Percentiles rank a stretch among this genome's conserved stretches.
phyloP scores from a whole-genome alignment of 2,888 invertebrate genomes.

The Vesta saturnalis region DNA sequence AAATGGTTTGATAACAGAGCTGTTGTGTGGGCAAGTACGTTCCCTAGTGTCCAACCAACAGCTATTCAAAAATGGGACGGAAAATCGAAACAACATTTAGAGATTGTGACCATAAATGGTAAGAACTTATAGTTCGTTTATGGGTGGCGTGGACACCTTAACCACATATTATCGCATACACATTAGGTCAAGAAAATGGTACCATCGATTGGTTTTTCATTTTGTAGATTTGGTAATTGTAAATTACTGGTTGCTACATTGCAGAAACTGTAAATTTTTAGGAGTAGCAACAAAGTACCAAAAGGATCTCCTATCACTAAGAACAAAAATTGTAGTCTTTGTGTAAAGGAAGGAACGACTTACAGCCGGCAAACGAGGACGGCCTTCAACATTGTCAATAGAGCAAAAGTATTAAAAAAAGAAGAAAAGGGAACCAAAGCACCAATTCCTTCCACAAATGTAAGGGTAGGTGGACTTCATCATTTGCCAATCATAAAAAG shows the following conservation, averaged over 20 bases:
- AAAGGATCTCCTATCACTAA: not conserved
- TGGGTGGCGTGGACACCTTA: no score
- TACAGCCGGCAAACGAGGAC: no score
- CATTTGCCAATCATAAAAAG: no score
- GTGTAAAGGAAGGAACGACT: slow-evolving; percentile 3
- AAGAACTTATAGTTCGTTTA: no score
- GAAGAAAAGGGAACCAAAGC: no score
- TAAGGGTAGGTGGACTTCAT: no score
- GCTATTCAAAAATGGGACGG: slow-evolving; percentile 2
- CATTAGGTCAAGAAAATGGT: not conserved
- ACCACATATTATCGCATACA: no score
- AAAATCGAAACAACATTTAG: no score
- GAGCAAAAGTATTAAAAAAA: not conserved
- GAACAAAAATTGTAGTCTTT: not conserved
- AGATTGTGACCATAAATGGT: no score
- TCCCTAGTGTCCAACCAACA: not conserved
- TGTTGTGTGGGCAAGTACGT: not conserved
- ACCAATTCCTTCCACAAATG: no score
- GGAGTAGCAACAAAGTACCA: not conserved
- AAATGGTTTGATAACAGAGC: no score
- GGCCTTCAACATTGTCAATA: no score
- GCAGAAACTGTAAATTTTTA: not conserved
- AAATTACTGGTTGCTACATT: not conserved
- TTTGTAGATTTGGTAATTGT: not conserved
- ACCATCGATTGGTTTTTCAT: not conserved